phyloP scores from a whole-genome alignment of 2,113 vertebrate genomes.

The Arizona elegans region DNA sequence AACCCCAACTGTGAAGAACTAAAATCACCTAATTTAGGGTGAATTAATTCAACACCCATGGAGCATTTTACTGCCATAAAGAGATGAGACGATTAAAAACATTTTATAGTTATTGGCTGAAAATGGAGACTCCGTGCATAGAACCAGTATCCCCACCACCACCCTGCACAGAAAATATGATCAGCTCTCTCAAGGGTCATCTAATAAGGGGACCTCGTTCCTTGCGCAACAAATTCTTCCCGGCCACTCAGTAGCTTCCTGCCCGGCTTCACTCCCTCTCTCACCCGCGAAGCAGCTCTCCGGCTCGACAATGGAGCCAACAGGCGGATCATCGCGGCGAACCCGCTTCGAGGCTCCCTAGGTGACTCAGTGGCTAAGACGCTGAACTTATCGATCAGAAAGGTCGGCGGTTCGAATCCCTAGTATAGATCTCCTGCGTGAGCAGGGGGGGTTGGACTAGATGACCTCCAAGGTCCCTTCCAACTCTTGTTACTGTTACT shows the following conservation, averaged over 20 bases:
- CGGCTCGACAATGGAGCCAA: background rate
- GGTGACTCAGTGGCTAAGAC: no score
- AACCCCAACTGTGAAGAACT: background rate
- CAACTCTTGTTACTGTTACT: no score
- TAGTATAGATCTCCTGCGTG: no score
- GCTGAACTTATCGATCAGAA: no score
- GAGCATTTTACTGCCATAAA: background rate
- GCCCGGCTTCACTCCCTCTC: background rate
- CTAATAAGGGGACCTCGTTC: background rate
- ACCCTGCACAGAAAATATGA: background rate
- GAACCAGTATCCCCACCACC: background rate
- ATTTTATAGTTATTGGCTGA: background rate
- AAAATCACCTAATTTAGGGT: background rate
- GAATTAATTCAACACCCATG: background rate
- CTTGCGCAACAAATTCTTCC: background rate
- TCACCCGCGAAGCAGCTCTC: constrained; percentile 8
- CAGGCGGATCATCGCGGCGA: background rate
- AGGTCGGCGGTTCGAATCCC: no score
- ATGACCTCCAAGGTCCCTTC: no score
- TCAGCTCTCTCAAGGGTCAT: background rate
- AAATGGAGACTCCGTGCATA: background rate
- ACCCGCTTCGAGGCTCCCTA: no score
- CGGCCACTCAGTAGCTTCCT: no score
- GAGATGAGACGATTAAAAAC: background rate
- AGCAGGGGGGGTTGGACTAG: no score